Conservation (phyloP, 2,888 invertebrate species). For the Alentia gelatinosa region DNA sequence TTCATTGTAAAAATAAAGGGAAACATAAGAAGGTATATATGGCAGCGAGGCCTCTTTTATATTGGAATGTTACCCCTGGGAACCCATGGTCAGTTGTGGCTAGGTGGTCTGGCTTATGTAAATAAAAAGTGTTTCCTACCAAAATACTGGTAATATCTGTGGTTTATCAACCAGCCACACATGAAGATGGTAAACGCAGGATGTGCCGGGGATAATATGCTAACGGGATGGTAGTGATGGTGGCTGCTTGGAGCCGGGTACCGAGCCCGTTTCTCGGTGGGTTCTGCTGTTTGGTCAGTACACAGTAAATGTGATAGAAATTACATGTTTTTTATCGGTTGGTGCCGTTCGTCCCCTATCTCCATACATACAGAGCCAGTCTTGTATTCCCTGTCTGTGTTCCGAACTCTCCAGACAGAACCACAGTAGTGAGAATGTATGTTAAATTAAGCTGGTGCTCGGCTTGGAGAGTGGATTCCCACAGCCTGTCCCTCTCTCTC, state of each 20-base stretch:
- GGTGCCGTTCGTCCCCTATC: not conserved
- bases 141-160: not conserved
- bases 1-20: no score
- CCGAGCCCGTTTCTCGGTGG: not conserved
- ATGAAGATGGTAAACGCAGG: not conserved
- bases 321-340: not conserved
- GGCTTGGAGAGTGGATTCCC: not conserved
- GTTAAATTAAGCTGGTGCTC: not conserved
- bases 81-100: no score
- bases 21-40: no score
- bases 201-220: not conserved
- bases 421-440: not conserved
- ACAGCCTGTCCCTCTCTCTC: not conserved
- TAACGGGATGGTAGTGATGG: not conserved
- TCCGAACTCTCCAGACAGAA: not conserved
- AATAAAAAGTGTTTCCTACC: no score
- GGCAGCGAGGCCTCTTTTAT: no score
- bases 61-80: no score
- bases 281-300: not conserved
- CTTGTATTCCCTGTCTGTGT: not conserved
- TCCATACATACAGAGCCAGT: not conserved
- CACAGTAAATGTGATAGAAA: constrained; percentile 11
- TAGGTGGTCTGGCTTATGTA: no score
- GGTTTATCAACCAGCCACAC: not conserved
- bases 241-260: not conserved